Evolutionary conservation across 1,140 invertebrate genomes (phyloP), one percentile per base, ranked within the genome.

Genomic region (Drosophila rufa): DNA sequence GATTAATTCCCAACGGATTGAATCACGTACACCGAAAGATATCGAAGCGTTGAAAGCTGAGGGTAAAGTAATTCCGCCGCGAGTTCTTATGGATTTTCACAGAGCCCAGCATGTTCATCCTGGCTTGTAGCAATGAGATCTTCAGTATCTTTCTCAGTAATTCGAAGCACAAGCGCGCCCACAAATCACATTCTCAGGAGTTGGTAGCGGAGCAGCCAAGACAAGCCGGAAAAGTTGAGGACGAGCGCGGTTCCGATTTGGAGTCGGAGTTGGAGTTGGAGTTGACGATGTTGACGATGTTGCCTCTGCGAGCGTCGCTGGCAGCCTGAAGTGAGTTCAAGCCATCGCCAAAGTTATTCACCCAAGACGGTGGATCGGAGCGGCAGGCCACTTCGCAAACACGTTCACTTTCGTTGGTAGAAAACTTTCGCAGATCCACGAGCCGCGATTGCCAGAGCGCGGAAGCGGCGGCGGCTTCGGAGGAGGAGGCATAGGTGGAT

Each of bases 381-480:
- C 55, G 53, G 38, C 47, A n/a, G 42, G 60, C 51, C 48, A 22
- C 60, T 42, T 42, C 15, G 55, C 61, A 68, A 86, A 89, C 84
- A 89, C 84, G 84, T 89, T 89, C 85, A 90, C 84, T 89, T 89
- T 89, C 84, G 57, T 84, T 80, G 73, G 85, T 68, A 90, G 84
- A 85, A 85, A 90, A 56, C 69, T 84, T 81, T 59, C 69, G 50
- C 66, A 73, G 68, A 59, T 59, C 38, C 68, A 45, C 61, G 64
- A 67, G 27, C 66, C 62, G 19, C 64, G 67, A 68, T 53, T 69
- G 62, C 38, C 40, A 30, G 27, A 30, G 27, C 27, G 27, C 27
- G 27, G 27, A 30, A 30, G 27, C 33, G 38, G 27, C 11, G 33
- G 57, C 15, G 19, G 30, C 59, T 19, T 47, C 12, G 61, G 47